Evolutionary conservation across 2,797 vertebrate genomes (phyloP).

Genomic region (Hypotaenidia okinawae): DNA sequence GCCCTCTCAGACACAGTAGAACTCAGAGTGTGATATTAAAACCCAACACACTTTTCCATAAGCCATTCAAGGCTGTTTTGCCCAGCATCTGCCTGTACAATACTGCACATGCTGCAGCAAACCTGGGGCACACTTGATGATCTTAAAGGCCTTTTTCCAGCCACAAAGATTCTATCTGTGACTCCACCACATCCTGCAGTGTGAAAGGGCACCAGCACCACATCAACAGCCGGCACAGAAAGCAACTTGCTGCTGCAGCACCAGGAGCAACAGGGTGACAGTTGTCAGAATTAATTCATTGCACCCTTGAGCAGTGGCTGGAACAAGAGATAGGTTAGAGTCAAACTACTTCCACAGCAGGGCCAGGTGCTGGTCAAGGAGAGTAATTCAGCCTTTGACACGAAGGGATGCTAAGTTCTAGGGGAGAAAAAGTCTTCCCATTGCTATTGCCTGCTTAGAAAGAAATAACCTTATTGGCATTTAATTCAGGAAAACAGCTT

Average conservation of each 20-base stretch:
- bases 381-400: not conserved
- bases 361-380: not conserved
- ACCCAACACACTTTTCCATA: not conserved
- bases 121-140: not conserved
- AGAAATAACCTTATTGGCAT: not conserved
- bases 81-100: not conserved
- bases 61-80: not conserved
- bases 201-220: not conserved
- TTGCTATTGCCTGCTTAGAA: not conserved
- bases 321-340: not conserved
- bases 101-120: rapidly evolving
- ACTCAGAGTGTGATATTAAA: not conserved
- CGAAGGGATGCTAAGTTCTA: not conserved
- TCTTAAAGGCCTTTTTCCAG: no score
- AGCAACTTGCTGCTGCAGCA: not conserved
- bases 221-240: not conserved
- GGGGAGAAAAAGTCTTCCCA: not conserved
- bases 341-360: not conserved
- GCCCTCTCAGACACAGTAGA: not conserved
- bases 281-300: not conserved
- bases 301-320: not conserved
- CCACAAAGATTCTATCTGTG: no score
- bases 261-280: not conserved
- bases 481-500: not conserved
- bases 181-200: no score